These are phyloP conservation scores for Halyomorpha halys DNA, from an alignment of 1,140 invertebrate genomes.

Conservation along the genomic window DNA sequence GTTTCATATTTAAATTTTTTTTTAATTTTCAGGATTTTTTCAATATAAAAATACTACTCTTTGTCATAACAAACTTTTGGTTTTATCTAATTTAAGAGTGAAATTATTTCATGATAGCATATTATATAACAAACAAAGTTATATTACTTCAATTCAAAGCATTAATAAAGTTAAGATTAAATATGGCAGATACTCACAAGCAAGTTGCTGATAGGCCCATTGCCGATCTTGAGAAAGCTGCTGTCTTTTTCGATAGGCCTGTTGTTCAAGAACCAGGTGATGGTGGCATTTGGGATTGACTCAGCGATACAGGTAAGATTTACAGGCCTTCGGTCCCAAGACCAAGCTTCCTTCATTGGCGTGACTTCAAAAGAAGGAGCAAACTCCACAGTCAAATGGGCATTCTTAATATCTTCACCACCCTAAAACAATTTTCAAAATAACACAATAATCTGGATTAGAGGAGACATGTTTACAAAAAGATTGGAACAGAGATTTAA, in stretches of 20 bases:
- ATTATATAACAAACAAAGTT: no score
- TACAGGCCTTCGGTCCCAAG: constrained; percentile 65
- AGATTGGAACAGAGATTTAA: no score
- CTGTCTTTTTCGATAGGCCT: constrained; percentile 37
- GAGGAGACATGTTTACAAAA: no score
- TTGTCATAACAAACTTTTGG: no score
- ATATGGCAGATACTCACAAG: constrained; percentile 33
- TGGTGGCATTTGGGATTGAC: constrained; percentile 84
- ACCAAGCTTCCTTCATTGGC: constrained; percentile 62
- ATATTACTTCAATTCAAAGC: no score
- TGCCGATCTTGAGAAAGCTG: constrained; percentile 48
- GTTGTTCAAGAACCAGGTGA: constrained; percentile 59
- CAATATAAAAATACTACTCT: no score
- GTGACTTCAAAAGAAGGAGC: constrained; percentile 58
- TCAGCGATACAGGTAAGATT: constrained; percentile 82
- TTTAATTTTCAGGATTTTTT: no score
- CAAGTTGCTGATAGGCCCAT: constrained; percentile 57
- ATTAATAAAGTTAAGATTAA: no score
- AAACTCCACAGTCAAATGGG: constrained; percentile 71
- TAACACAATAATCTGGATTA: no score
- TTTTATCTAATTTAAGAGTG: no score
- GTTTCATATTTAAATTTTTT: no score
- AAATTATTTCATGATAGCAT: no score
- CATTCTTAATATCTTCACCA: constrained; percentile 59
- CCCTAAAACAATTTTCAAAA: constrained; percentile 37